Percentiles rank a stretch among this genome's conserved stretches.
These are phyloP conservation scores for Eupithecia vulgata DNA, from an alignment of 2,888 invertebrate species.

Conservation along the genomic window DNA sequence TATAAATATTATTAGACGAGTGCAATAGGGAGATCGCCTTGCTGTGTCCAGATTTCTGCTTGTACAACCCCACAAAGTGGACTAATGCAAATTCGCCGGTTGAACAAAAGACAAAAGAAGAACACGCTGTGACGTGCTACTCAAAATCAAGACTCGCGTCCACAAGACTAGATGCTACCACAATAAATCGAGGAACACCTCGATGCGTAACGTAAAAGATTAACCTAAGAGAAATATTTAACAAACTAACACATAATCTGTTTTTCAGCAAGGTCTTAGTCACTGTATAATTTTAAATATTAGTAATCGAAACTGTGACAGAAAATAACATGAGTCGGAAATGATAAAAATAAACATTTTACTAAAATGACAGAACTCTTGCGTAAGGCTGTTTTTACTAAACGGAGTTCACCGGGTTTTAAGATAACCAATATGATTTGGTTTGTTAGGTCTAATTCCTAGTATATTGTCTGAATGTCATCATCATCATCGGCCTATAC, in stretches of 20 bases:
- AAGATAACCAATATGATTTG: background rate
- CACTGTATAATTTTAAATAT: conserved; percentile 6
- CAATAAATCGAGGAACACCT: background rate
- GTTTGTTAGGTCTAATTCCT: no score
- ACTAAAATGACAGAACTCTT: background rate
- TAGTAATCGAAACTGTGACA: conserved; percentile 2
- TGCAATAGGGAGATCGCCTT: no score
- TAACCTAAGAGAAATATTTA: background rate
- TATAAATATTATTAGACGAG: no score
- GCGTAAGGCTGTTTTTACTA: background rate
- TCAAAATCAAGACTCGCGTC: no score
- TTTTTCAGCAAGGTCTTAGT: background rate
- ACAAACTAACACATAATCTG: background rate
- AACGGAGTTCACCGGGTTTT: background rate
- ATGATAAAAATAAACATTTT: background rate
- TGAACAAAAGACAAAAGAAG: no score
- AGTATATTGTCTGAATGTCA: no score
- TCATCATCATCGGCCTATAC: no score
- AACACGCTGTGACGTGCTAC: no score
- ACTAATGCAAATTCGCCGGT: no score
- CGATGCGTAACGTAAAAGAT: background rate
- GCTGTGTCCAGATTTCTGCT: no score
- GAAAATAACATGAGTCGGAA: background rate
- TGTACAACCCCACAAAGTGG: no score
- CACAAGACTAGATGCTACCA: no score